Base-by-base conservation (phyloP, 2,888 invertebrate genomes). In the Sminthurides aquaticus region DNA sequence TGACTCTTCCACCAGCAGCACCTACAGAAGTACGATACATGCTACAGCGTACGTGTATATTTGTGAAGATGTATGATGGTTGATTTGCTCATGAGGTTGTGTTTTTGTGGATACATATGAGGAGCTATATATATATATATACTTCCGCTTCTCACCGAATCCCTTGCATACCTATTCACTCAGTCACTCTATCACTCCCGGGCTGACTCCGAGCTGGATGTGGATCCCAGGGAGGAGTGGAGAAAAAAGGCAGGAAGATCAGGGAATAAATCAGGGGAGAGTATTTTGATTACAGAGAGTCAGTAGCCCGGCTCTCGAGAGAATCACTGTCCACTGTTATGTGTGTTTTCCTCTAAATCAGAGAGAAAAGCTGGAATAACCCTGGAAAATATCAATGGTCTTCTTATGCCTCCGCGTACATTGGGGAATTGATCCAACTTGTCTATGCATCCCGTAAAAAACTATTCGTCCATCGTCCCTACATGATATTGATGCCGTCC, bases 401-500 rank as follows among this genome's bases (percentile, higher is more conserved):
- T 54, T 28, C 62, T 62, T 62, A 58, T 63, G 58, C 58, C 29
- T 62, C 56, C 49, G 62, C 57, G 62, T n/a, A n/a, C 63, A 25
- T 24, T 18, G 58, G 63, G 63, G 58, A 63, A 58, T 63, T 63
- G 49, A 57, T 57, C 48, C 15, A 57, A 27, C 48, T 61, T 34
- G 43, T 34, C 43, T 34, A 15, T 34, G 43, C 15, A 34, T 34
- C 43, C 43, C 43, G 15, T 34, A 34, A 34, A 34, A 34, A 34
- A 34, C 43, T 49, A 1, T 2, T 49, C 49, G 18, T 27, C 28
- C 57, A 24, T 29, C 29, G 28, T 54, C 58, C 58, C 63, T 58
- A 29, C 63, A 52, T 63, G 63, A 63, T 63, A 63, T 63, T 63
- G 58, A 63, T 63, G 63, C 28, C n/a, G 58, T 63, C 63, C 63